Percentiles rank a stretch among this genome's conserved stretches.
phyloP scores from a whole-genome alignment of 2,888 invertebrate species.

The Leptinotarsa peninsularis region DNA sequence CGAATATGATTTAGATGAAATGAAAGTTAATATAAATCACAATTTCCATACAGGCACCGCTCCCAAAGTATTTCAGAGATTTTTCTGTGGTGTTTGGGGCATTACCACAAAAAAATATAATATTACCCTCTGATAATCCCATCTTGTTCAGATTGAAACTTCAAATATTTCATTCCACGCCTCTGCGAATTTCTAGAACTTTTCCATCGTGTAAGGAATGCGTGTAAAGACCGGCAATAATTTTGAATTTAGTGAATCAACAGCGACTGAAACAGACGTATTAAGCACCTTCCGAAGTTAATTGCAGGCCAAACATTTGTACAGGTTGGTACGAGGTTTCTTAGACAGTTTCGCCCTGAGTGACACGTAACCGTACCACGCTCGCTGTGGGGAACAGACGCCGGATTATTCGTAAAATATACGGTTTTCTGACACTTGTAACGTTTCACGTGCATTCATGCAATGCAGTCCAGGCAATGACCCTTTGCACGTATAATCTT shows the following conservation, averaged over 20 bases:
- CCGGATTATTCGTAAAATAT: constrained; percentile 60
- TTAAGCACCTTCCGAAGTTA: constrained; percentile 55
- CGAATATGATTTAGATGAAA: no score
- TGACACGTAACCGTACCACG: constrained; percentile 52
- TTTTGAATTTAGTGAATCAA: constrained; percentile 47
- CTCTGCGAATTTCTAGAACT: constrained; percentile 28
- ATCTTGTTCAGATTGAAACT: neutral
- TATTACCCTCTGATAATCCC: no score
- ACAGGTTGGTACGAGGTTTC: constrained; percentile 60
- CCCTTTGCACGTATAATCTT: no score
- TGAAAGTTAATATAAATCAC: no score
- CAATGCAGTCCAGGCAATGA: constrained; percentile 50
- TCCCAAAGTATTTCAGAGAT: no score
- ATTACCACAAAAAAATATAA: no score
- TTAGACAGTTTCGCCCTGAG: constrained; percentile 56
- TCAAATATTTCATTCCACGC: neutral
- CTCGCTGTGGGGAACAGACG: constrained; percentile 33
- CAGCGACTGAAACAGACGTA: constrained; percentile 53
- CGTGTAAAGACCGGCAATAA: constrained; percentile 36
- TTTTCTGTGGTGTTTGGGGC: no score
- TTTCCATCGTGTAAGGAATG: constrained; percentile 38
- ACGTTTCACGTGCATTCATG: constrained; percentile 58
- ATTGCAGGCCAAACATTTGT: constrained; percentile 57
- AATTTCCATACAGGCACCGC: no score
- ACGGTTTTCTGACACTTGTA: constrained; percentile 60